Conservation (phyloP, 2,888 invertebrate species). For the Macaria notata region DNA sequence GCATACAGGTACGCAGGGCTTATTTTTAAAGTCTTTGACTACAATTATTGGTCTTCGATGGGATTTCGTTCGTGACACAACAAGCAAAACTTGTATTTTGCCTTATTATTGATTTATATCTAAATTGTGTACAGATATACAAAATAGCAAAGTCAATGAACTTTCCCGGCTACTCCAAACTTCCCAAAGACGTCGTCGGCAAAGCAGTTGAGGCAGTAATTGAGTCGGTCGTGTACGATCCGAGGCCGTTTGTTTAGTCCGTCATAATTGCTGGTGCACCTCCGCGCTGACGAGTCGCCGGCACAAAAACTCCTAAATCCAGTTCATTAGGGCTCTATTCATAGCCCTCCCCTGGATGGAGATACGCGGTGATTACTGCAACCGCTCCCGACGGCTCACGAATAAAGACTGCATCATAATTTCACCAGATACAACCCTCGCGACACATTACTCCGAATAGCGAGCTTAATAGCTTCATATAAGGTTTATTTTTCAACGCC, state of each 20-base stretch:
- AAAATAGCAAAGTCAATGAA: conserved; percentile 2
- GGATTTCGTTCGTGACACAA: too few relatives aligned
- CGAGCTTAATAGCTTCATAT: conserved; percentile 55
- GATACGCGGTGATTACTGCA: conserved; percentile 83
- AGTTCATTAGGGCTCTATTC: conserved; percentile 82
- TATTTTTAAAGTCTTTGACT: too few relatives aligned
- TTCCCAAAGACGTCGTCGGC: conserved; percentile 42
- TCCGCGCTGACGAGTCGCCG: conserved; percentile 74
- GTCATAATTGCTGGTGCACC: conserved; percentile 80
- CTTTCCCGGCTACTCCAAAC: conserved; percentile 44
- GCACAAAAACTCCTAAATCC: conserved; percentile 83
- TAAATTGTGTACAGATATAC: too few relatives aligned
- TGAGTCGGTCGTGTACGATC: conserved; percentile 58
- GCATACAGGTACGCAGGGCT: too few relatives aligned
- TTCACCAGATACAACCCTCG: conserved; percentile 78
- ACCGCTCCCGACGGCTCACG: conserved; percentile 82
- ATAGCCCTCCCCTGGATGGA: conserved; percentile 80
- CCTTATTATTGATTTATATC: too few relatives aligned
- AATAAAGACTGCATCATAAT: conserved; percentile 83
- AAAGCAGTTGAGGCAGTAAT: conserved; percentile 50
- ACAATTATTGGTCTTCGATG: too few relatives aligned
- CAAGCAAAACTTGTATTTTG: too few relatives aligned
- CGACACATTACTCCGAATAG: conserved; percentile 51
- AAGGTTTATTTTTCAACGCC: conserved; percentile 60
- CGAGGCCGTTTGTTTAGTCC: conserved; percentile 73